Base-by-base conservation (phyloP, 2,888 invertebrate genomes). In the Erebia palarica region DNA sequence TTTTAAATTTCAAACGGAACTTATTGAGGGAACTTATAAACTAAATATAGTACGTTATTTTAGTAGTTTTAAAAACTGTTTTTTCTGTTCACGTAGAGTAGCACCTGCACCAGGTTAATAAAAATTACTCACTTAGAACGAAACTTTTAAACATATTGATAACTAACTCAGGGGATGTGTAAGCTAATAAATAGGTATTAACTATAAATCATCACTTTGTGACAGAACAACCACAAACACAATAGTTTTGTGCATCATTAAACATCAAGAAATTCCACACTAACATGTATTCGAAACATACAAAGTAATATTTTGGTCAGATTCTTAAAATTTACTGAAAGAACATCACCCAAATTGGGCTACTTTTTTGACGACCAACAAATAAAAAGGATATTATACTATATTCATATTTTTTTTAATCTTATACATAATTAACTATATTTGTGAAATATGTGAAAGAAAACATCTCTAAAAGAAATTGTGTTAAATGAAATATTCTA, bases 151-250 rank as follows among this genome's bases (percentile, higher is more conserved):
- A 49, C 21, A 60, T 16, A 27, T 58, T 21, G 59, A 36, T 36
- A 61, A 18, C 61, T 61, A 61, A 18, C 61, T 61, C 8, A 65
- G 68, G 64, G 63, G 36, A 71, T 69, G 61, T 49, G 47, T 57
- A 65, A 59, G 69, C 71, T 51, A 65, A 69, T 74, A 73, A 36
- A 36, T 60, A 53, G 53, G 51, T 72, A 75, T 51, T 21, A 78
- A 75, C 73, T 73, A 27, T 27, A 27, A 72, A 75, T 72, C n/a
- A 73, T 75, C 74, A 78, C 75, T 76, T 76, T 75, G 76, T 76
- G 77, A 77, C 75, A 42, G 73, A 73, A 74, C 75, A 77, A 77
- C 75, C 73, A 59, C n/a, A n/a, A n/a, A n/a, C n/a, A n/a, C n/a
- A n/a, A 69, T 59, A 63, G 64, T 63, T 59, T 70, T 69, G 72